A percentile compares a stretch with the other conserved stretches of the same genome.
Evolutionary conservation across 1,140 invertebrate species (phyloP).

Genomic region (Oedothorax gibbosus): DNA sequence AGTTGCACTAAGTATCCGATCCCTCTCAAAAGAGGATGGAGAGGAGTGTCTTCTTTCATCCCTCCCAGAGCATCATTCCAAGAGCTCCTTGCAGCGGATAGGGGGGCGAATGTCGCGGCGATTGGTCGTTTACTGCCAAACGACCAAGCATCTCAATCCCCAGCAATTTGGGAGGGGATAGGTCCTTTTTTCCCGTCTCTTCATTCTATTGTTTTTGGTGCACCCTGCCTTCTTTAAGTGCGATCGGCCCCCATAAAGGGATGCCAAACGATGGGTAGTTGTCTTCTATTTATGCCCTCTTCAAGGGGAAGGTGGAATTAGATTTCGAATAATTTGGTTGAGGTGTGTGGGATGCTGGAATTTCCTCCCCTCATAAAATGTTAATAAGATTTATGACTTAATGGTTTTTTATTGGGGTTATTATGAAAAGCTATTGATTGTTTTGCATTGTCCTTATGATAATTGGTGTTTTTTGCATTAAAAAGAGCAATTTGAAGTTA

Average conservation of each 20-base stretch:
- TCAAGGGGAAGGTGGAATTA: no score
- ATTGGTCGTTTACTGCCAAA: conserved; percentile 58
- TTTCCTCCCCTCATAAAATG: no score
- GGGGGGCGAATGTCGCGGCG: conserved; percentile 58
- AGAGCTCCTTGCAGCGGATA: conserved; percentile 31
- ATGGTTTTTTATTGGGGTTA: no score
- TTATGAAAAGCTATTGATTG: no score
- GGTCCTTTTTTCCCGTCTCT: not conserved
- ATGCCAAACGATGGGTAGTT: conserved; percentile 13
- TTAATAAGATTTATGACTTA: no score
- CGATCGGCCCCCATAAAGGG: conserved; percentile 15
- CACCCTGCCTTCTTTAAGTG: not conserved
- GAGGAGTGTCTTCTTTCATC: conserved; percentile 39
- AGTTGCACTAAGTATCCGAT: no score
- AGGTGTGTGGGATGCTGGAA: no score
- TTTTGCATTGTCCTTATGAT: no score
- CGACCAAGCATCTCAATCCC: conserved; percentile 21
- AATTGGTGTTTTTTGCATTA: no score
- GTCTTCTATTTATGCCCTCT: conserved; percentile 5
- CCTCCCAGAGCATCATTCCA: not conserved
- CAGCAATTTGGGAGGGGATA: not conserved
- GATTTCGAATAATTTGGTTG: no score
- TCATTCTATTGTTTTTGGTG: conserved; percentile 29
- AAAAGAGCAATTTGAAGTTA: no score
- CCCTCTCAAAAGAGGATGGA: not conserved